Evolutionary conservation across 2,888 invertebrate genomes (phyloP).

Genomic region (Augiades crinisus): DNA sequence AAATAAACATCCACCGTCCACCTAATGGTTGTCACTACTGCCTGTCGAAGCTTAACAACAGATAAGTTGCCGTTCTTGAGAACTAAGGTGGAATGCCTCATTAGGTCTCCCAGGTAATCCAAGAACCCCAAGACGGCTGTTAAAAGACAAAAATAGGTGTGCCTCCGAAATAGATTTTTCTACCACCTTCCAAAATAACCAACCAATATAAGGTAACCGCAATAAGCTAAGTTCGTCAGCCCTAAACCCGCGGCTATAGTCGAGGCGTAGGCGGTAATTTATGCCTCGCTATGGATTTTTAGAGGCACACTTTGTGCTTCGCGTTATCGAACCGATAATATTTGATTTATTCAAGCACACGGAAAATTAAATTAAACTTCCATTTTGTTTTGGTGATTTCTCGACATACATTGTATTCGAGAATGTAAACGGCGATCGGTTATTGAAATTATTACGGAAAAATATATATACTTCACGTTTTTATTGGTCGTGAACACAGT

Average conservation of each 20-base stretch:
- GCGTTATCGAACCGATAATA: constrained; percentile 7
- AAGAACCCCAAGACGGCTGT: too few relatives aligned
- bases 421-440: neutral
- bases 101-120: too few relatives aligned
- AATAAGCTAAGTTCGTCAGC: too few relatives aligned
- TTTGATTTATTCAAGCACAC: constrained; percentile 10
- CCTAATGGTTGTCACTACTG: too few relatives aligned
- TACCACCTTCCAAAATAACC: too few relatives aligned
- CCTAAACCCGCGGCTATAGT: constrained; percentile 2
- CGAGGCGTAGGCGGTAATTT: constrained; percentile 11
- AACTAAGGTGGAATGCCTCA: too few relatives aligned
- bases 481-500: constrained; percentile 4
- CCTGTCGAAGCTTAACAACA: too few relatives aligned
- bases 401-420: neutral
- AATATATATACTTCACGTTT: constrained; percentile 1
- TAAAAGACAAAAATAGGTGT: too few relatives aligned
- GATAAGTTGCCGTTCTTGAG: too few relatives aligned
- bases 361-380: constrained; percentile 3
- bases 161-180: too few relatives aligned
- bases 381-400: neutral
- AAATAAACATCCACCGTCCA: too few relatives aligned
- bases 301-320: constrained; percentile 12
- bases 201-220: too few relatives aligned
- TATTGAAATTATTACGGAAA: constrained; percentile 6
- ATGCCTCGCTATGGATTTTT: constrained; percentile 9